Percentiles rank a stretch among this genome's conserved stretches.
Conservation (phyloP, 2,888 invertebrate species). For the Sphecodes monilicornis region DNA sequence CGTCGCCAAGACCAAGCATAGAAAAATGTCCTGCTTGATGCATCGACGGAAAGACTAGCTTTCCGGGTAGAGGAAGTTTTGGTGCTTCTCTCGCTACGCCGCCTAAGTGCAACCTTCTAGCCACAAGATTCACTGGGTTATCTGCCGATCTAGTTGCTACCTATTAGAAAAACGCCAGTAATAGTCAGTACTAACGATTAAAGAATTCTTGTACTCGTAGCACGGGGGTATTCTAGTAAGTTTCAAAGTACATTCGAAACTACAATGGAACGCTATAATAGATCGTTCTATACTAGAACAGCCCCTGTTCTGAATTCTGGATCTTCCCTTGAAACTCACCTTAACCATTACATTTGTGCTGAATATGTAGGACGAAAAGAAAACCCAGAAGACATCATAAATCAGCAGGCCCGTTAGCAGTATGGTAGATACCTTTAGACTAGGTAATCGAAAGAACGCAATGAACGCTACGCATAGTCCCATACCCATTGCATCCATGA, state of each 20-base stretch:
- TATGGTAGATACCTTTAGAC: slow-evolving; percentile 97
- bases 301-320: background rate
- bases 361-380: slow-evolving; percentile 99
- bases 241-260: background rate
- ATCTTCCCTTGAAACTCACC: slow-evolving; percentile 86
- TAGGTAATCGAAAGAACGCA: slow-evolving; percentile 97
- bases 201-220: background rate
- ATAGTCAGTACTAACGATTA: background rate
- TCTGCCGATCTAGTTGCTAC: slow-evolving; percentile 94
- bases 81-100: slow-evolving; percentile 96
- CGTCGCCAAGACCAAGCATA: slow-evolving; percentile 95
- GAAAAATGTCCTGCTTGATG: slow-evolving; percentile 98
- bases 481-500: slow-evolving; percentile 99
- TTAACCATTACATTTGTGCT: slow-evolving; percentile 99
- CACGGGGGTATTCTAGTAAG: background rate
- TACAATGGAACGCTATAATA: background rate
- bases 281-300: background rate
- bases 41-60: slow-evolving; percentile 98
- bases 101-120: slow-evolving; percentile 95
- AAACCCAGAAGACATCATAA: slow-evolving; percentile 99
- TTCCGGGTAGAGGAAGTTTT: slow-evolving; percentile 97
- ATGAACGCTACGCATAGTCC: slow-evolving; percentile 99
- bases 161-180: slow-evolving; percentile 77
- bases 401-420: slow-evolving; percentile 96
- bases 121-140: slow-evolving; percentile 97